Percentiles rank a stretch among this genome's conserved stretches.
phyloP scores from a whole-genome alignment of 1,140 invertebrate species.

The Archivesica marissinica region DNA sequence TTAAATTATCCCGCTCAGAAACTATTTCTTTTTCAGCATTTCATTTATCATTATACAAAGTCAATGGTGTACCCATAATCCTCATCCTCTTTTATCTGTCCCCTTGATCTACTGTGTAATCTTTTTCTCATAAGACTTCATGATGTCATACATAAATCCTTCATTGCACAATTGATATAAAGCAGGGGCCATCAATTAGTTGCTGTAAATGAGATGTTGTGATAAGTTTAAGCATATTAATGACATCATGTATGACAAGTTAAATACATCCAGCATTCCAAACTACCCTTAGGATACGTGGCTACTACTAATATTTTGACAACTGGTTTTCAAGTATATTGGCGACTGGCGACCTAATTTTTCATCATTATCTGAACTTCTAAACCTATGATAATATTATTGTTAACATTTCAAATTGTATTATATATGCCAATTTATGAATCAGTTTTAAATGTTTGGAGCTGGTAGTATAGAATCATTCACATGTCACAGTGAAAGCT shows the following conservation, averaged over 20 bases:
- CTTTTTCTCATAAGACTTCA: background rate
- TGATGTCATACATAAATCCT: slow-evolving; percentile 12
- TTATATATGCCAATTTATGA: too few relatives aligned
- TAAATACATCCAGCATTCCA: background rate
- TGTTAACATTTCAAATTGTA: too few relatives aligned
- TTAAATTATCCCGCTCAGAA: too few relatives aligned
- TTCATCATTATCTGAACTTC: too few relatives aligned
- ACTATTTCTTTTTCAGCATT: too few relatives aligned
- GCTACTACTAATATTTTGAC: slow-evolving; percentile 35
- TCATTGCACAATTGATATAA: background rate
- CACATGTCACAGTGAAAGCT: too few relatives aligned
- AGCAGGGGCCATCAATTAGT: slow-evolving; percentile 36
- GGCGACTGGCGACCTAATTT: too few relatives aligned
- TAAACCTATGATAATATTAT: too few relatives aligned
- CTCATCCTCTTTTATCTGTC: slow-evolving; percentile 6
- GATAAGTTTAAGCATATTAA: slow-evolving; percentile 3
- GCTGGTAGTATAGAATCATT: too few relatives aligned
- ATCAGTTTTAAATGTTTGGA: too few relatives aligned
- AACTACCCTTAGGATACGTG: slow-evolving; percentile 4
- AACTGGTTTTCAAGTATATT: slow-evolving; percentile 13
- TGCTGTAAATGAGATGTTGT: background rate
- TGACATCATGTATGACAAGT: slow-evolving; percentile 21
- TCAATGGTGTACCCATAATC: too few relatives aligned
- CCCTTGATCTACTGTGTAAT: background rate
- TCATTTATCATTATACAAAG: too few relatives aligned